A percentile compares a stretch with the other conserved stretches of the same genome.
Evolutionary conservation across 30 jellyfish, hydroid and myxozoan genomes (phyloP).

Genomic region (Hydractinia symbiolongicarpus): DNA sequence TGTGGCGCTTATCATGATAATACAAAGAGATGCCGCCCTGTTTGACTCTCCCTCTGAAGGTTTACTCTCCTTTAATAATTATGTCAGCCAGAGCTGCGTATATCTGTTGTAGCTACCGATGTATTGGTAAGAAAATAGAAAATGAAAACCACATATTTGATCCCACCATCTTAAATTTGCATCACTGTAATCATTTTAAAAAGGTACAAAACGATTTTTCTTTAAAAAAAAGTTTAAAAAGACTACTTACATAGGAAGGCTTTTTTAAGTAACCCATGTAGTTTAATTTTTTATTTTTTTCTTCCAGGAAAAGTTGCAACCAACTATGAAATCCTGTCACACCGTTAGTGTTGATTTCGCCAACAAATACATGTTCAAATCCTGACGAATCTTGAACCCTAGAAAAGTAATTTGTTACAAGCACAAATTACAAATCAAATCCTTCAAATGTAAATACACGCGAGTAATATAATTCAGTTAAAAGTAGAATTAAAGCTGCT

Average conservation of each 20-base stretch:
- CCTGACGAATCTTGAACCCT: slow-evolving; percentile 82
- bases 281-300: slow-evolving; percentile 42
- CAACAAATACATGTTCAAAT: slow-evolving; percentile 89
- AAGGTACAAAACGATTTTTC: background rate
- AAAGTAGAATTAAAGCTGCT: too few species aligned
- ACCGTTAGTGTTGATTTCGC: slow-evolving; percentile 52
- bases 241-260: slow-evolving; percentile 42
- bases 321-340: slow-evolving; percentile 87
- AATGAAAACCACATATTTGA: background rate
- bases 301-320: slow-evolving; percentile 82
- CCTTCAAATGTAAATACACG: too few species aligned
- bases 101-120: too few species aligned
- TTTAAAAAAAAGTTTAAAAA: background rate
- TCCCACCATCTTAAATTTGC: background rate
- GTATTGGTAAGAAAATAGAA: too few species aligned
- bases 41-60: background rate
- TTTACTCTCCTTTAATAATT: background rate
- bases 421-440: too few species aligned
- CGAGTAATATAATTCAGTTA: too few species aligned
- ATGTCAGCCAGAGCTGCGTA: too few species aligned
- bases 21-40: background rate
- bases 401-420: background rate
- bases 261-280: slow-evolving; percentile 59
- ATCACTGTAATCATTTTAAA: background rate
- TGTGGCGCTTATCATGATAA: background rate